A percentile compares a stretch with the other conserved stretches of the same genome.
These are phyloP conservation scores for Thalassophryne amazonica DNA, from an alignment of 2,797 vertebrate species.

Conservation along the genomic window DNA sequence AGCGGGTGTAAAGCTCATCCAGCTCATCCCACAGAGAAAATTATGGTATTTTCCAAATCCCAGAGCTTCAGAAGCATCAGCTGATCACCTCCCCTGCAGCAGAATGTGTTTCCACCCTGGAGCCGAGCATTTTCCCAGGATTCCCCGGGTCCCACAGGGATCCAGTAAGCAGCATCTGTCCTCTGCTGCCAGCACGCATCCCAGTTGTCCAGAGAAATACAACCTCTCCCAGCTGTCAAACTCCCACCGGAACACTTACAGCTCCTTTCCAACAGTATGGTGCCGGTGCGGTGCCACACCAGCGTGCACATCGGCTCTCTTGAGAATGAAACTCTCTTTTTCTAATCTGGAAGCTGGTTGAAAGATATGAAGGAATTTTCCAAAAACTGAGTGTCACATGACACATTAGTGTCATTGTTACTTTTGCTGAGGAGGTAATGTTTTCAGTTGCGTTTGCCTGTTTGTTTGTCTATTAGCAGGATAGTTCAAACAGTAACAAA, in stretches of 20 bases:
- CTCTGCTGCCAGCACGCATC: conserved; percentile 30
- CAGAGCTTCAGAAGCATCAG: conserved; percentile 19
- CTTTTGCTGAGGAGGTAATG: too few relatives aligned
- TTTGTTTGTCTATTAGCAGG: too few relatives aligned
- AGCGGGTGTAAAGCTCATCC: conserved; percentile 42
- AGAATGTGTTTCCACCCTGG: conserved; percentile 47
- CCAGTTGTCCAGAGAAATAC: conserved; percentile 24
- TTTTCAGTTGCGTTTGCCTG: too few relatives aligned
- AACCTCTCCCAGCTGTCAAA: conserved; percentile 26
- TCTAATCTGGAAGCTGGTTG: too few relatives aligned
- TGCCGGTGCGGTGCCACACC: too few relatives aligned
- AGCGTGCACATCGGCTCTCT: too few relatives aligned
- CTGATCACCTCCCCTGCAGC: conserved; percentile 30
- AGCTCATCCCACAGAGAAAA: conserved; percentile 32
- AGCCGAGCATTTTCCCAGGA: conserved; percentile 45
- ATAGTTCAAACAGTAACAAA: too few relatives aligned
- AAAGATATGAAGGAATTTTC: too few relatives aligned
- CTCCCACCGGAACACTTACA: conserved; percentile 36
- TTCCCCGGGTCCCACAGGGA: conserved; percentile 44
- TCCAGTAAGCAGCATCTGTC: conserved; percentile 49
- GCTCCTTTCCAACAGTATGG: too few relatives aligned
- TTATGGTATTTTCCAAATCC: conserved; percentile 55
- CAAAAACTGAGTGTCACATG: too few relatives aligned
- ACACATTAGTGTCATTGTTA: too few relatives aligned
- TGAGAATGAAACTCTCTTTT: too few relatives aligned